A percentile compares a stretch with the other conserved stretches of the same genome.
phyloP scores from a whole-genome alignment of 2,113 vertebrate genomes.

The Thomomys bottae region DNA sequence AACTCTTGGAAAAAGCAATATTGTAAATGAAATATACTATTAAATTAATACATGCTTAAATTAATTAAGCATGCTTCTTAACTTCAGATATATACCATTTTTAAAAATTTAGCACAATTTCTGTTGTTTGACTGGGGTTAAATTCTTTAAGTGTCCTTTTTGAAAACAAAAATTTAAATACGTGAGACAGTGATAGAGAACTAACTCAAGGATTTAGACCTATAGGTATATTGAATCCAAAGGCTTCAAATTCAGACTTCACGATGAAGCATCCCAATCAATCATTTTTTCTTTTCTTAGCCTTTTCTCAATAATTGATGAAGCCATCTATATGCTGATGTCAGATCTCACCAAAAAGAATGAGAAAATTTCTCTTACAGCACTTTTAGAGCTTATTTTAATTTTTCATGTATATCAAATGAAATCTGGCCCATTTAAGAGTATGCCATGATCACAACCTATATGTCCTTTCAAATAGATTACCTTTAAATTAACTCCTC shows the following conservation, averaged over 20 bases:
- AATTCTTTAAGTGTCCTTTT: slow-evolving; percentile 72
- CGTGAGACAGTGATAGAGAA: slow-evolving; percentile 67
- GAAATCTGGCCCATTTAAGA: slow-evolving; percentile 83
- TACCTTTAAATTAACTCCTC: slow-evolving; percentile 83
- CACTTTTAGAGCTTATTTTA: slow-evolving; percentile 82
- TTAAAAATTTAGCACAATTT: slow-evolving; percentile 65
- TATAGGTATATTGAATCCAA: slow-evolving; percentile 77
- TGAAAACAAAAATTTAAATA: slow-evolving; percentile 73
- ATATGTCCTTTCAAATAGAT: slow-evolving; percentile 81
- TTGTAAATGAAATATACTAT: slow-evolving; percentile 58
- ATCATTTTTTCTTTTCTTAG: slow-evolving; percentile 84
- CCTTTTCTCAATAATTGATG: slow-evolving; percentile 88
- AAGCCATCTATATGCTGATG: slow-evolving; percentile 87
- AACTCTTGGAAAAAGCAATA: slow-evolving; percentile 8
- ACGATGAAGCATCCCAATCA: slow-evolving; percentile 81
- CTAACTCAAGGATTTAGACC: slow-evolving; percentile 82
- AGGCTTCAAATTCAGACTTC: slow-evolving; percentile 82
- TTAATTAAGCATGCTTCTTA: slow-evolving; percentile 55
- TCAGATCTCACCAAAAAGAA: slow-evolving; percentile 85
- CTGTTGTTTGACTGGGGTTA: slow-evolving; percentile 63
- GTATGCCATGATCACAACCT: slow-evolving; percentile 82
- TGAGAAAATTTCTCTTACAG: slow-evolving; percentile 83
- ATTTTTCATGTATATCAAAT: slow-evolving; percentile 84
- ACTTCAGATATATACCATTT: neutral
- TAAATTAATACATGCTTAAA: neutral